These are phyloP conservation scores for Rhopalosiphum padi DNA, from an alignment of 1,140 invertebrate genomes.

Conservation along the genomic window DNA sequence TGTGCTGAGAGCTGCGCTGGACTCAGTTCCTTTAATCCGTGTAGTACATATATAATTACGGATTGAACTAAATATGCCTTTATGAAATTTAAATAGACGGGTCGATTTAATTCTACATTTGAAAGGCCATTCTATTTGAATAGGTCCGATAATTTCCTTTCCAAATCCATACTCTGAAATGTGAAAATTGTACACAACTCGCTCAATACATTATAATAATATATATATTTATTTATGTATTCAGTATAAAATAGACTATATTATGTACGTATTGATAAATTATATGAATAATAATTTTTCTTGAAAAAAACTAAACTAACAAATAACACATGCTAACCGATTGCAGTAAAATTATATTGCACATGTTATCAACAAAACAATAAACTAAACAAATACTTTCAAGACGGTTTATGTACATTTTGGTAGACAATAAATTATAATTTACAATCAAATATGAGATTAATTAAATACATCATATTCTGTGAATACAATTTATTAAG, in stretches of 20 bases:
- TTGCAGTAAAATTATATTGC: background rate
- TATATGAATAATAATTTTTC: background rate
- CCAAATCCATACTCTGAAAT: background rate
- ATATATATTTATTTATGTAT: background rate
- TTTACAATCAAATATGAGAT: too few species aligned
- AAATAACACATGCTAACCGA: background rate
- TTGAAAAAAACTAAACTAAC: background rate
- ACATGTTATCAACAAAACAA: too few species aligned
- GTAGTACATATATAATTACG: background rate
- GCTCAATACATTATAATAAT: background rate
- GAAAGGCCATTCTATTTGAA: background rate
- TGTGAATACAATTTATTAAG: too few species aligned
- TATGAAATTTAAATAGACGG: background rate
- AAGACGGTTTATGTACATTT: too few species aligned
- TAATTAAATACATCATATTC: too few species aligned
- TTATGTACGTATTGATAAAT: background rate
- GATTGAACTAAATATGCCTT: background rate
- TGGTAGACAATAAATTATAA: too few species aligned
- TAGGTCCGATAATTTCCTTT: background rate
- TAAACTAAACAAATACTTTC: background rate
- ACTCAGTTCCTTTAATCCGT: background rate
- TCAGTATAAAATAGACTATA: background rate
- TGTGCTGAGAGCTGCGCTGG: background rate
- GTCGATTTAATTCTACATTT: background rate
- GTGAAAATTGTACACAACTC: background rate